phyloP scores from a whole-genome alignment of 2,797 vertebrate species.

The Xenentodon cancila region DNA sequence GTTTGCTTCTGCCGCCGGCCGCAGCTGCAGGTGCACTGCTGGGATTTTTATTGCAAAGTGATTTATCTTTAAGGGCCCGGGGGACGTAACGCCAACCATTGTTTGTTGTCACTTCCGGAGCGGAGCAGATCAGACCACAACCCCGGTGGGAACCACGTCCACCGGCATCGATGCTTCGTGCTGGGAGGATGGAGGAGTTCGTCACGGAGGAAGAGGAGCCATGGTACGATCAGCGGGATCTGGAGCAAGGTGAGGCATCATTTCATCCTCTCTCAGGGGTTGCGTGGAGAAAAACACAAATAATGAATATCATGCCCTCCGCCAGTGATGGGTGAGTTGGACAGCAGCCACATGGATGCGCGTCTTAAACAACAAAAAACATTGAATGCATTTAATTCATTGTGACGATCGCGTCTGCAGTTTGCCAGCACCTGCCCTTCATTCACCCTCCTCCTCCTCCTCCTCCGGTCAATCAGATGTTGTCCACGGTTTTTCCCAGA shows the following conservation, averaged over 20 bases:
- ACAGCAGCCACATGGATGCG: too few relatives aligned
- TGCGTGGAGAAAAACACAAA: too few relatives aligned
- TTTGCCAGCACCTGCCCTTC: too few relatives aligned
- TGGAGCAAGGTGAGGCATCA: conserved; percentile 91
- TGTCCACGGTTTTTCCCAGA: conserved; percentile 48
- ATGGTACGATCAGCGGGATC: conserved; percentile 96
- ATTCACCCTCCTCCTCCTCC: too few relatives aligned
- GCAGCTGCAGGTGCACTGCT: conserved; percentile 36
- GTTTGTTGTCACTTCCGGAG: conserved; percentile 72
- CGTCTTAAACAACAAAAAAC: too few relatives aligned
- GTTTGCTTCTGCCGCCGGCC: not conserved
- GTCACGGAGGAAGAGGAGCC: conserved; percentile 94
- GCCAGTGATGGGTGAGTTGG: too few relatives aligned
- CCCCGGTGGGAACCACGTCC: conserved; percentile 29
- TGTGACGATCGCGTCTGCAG: too few relatives aligned
- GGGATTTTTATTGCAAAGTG: not conserved
- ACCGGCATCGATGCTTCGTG: conserved; percentile 79
- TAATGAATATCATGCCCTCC: too few relatives aligned
- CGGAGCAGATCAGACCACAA: conserved; percentile 10
- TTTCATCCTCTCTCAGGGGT: not conserved
- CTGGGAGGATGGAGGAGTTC: conserved; percentile 94
- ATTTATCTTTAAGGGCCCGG: conserved; percentile 3
- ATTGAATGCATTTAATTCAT: too few relatives aligned
- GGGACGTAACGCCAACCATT: conserved; percentile 21
- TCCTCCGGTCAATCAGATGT: too few relatives aligned